A percentile compares a stretch with the other conserved stretches of the same genome.
Evolutionary conservation across 2,797 vertebrate species (phyloP).

Genomic region (Ctenopoma multispine): DNA sequence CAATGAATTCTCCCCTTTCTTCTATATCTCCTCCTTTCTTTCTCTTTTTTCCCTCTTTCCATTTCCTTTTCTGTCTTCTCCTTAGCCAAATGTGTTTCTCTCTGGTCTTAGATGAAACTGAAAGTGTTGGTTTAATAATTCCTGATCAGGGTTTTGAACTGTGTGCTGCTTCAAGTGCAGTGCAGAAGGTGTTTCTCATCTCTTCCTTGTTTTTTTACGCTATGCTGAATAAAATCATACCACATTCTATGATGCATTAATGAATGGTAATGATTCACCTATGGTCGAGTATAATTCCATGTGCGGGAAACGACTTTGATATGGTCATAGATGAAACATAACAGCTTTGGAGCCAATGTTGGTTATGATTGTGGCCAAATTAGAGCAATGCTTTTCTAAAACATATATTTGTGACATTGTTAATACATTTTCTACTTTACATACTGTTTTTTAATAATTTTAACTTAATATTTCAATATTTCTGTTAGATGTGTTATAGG

Average conservation of each 20-base stretch:
- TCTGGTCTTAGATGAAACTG: conserved; percentile 78
- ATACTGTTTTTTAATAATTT: no score
- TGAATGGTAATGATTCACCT: conserved; percentile 39
- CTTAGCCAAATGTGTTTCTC: conserved; percentile 69
- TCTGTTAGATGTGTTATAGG: no score
- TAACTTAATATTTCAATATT: no score
- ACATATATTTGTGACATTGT: neutral
- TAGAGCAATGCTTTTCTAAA: neutral
- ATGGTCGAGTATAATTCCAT: conserved; percentile 12
- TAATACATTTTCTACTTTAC: neutral
- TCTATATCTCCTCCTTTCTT: neutral
- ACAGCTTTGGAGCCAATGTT: conserved; percentile 1
- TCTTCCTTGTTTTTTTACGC: conserved; percentile 15
- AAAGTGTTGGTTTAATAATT: conserved; percentile 76
- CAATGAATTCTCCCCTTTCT: neutral
- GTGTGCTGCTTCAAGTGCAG: conserved; percentile 28
- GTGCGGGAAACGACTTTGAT: conserved; percentile 25
- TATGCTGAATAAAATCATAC: conserved; percentile 22
- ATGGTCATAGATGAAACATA: conserved; percentile 9
- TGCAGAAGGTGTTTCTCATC: conserved; percentile 22
- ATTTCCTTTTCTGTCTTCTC: conserved; percentile 32
- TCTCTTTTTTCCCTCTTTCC: conserved; percentile 16
- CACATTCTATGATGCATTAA: conserved; percentile 35
- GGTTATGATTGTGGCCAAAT: conserved; percentile 8
- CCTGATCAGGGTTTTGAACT: conserved; percentile 60